Conservation (phyloP, 2,113 vertebrate species). For the Apistogramma diplotaenia region DNA sequence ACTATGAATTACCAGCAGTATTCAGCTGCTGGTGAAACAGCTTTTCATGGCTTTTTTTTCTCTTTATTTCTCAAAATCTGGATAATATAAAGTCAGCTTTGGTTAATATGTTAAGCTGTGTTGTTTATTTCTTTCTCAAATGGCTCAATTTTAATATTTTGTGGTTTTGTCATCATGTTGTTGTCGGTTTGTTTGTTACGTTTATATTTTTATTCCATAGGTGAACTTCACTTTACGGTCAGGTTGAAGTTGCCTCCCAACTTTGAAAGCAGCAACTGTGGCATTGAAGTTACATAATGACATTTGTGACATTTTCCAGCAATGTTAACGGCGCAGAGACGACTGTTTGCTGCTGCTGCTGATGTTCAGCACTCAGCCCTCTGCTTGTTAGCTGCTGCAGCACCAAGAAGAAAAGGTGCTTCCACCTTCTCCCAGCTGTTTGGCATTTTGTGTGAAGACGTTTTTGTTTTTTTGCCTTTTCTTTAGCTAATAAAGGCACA, state of each 20-base stretch:
- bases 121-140: not conserved
- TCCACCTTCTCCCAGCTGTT: not conserved
- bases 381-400: conserved; percentile 3
- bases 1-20: not conserved
- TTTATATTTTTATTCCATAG: not conserved
- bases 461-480: not conserved
- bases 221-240: not conserved
- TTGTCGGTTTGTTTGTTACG: not conserved
- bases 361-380: conserved; percentile 7
- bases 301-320: conserved; percentile 17
- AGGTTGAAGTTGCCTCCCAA: not conserved
- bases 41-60: not conserved
- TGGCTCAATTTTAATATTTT: not conserved
- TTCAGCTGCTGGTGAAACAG: not conserved
- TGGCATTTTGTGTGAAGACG: not conserved
- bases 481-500: not conserved
- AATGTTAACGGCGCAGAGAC: not conserved
- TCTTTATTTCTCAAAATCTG: not conserved
- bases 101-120: not conserved
- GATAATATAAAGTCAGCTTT: not conserved
- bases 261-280: not conserved
- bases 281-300: conserved; percentile 4
- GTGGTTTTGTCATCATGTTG: not conserved
- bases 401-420: not conserved
- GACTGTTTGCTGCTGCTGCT: not conserved